These are phyloP conservation scores for Linurgus olivaceus DNA, from an alignment of 2,797 vertebrate species.

Conservation along the genomic window DNA sequence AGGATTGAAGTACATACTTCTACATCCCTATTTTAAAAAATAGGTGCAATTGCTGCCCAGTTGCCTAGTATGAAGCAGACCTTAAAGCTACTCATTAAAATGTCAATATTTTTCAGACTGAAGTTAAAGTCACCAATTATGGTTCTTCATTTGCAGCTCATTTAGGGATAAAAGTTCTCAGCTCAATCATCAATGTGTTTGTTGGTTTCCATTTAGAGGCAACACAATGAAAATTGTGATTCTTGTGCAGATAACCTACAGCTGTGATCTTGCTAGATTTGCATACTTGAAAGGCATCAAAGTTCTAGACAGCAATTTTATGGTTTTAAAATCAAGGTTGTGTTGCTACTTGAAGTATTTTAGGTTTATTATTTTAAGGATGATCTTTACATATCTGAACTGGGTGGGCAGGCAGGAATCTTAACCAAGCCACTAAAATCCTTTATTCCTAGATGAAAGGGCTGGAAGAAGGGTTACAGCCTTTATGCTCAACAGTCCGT, in stretches of 20 bases:
- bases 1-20: not conserved
- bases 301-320: not conserved
- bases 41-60: not conserved
- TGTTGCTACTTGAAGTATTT: not conserved
- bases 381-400: not conserved
- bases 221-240: not conserved
- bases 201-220: not conserved
- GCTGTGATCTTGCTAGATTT: not conserved
- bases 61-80: not conserved
- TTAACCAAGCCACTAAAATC: not conserved
- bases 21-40: not conserved
- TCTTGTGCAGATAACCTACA: not conserved
- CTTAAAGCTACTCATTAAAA: not conserved
- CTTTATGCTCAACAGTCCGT: not conserved
- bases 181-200: not conserved
- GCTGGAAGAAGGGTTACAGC: not conserved
- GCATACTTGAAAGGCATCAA: not conserved
- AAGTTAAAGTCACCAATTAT: not conserved
- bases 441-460: not conserved
- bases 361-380: not conserved
- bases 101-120: not conserved
- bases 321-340: not conserved
- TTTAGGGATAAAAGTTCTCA: not conserved
- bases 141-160: not conserved
- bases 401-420: not conserved